Conservation (phyloP, 2,113 vertebrate species). For the Ceyx margarethae region DNA sequence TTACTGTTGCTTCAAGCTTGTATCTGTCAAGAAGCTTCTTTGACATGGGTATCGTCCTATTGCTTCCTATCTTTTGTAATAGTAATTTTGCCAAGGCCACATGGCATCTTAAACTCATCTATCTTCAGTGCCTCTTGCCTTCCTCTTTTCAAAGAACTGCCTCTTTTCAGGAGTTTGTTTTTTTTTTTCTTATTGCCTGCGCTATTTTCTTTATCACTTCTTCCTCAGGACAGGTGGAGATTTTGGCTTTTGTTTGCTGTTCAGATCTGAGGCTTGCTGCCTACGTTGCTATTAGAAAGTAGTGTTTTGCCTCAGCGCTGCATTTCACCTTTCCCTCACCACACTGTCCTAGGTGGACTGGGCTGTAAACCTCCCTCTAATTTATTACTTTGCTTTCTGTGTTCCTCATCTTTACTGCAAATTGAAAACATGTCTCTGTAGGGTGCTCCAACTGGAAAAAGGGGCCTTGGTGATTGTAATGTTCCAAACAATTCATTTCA, state of each 20-base stretch:
- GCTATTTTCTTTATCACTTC: background rate
- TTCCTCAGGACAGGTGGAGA: background rate
- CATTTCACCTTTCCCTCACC: background rate
- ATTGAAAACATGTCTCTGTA: slow-evolving; percentile 68
- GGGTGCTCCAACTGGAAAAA: slow-evolving; percentile 60
- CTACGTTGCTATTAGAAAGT: background rate
- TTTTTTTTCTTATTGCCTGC: background rate
- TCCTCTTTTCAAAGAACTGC: background rate
- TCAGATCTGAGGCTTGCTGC: background rate
- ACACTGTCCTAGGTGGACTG: slow-evolving; percentile 9
- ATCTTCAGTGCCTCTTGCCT: background rate
- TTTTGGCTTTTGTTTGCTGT: background rate
- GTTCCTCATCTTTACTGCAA: slow-evolving; percentile 68
- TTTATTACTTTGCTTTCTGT: slow-evolving; percentile 56
- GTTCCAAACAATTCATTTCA: slow-evolving; percentile 69
- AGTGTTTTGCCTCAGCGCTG: background rate
- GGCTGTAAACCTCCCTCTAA: slow-evolving; percentile 24
- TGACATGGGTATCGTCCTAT: background rate
- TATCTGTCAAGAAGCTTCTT: background rate
- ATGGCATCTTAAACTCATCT: background rate
- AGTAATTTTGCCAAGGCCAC: background rate
- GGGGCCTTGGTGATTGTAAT: slow-evolving; percentile 56
- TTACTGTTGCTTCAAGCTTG: background rate
- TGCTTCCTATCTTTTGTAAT: background rate
- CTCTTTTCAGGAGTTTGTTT: background rate